phyloP scores from a whole-genome alignment of 2,113 vertebrate genomes.

The Xenus cinereus region DNA sequence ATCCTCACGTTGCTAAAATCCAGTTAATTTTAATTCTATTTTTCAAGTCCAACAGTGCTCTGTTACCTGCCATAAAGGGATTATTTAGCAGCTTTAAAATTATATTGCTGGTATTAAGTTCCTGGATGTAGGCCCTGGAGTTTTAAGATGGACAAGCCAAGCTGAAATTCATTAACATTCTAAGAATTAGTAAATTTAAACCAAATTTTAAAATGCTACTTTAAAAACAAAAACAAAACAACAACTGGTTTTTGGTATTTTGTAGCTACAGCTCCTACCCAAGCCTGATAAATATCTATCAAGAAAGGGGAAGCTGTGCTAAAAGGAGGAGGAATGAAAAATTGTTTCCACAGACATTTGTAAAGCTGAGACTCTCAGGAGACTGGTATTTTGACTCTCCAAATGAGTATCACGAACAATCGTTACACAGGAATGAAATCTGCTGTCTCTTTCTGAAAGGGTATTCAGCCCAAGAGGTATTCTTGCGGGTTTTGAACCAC shows the following conservation, averaged over 20 bases:
- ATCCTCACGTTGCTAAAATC: conserved; percentile 47
- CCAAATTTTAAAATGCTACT: neutral
- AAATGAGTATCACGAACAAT: neutral
- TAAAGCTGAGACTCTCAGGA: neutral
- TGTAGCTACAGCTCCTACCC: neutral
- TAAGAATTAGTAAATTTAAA: neutral
- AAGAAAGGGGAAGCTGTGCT: neutral
- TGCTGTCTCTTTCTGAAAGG: neutral
- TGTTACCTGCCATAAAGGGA: conserved; percentile 59
- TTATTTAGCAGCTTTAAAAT: conserved; percentile 73
- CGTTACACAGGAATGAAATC: neutral
- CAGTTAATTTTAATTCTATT: conserved; percentile 64
- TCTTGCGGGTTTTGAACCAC: neutral
- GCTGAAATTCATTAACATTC: conserved; percentile 32
- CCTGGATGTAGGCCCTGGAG: neutral
- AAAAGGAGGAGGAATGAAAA: neutral
- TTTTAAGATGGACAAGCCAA: conserved; percentile 48
- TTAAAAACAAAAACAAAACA: no score
- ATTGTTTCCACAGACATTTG: neutral
- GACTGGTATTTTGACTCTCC: neutral
- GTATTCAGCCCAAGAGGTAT: neutral
- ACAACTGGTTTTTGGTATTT: neutral
- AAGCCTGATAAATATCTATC: conserved; percentile 1
- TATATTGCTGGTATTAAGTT: conserved; percentile 50
- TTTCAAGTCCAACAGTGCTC: conserved; percentile 55